Conservation (phyloP, 1,140 invertebrate species). For the Caenorhabditis tropicalis region DNA sequence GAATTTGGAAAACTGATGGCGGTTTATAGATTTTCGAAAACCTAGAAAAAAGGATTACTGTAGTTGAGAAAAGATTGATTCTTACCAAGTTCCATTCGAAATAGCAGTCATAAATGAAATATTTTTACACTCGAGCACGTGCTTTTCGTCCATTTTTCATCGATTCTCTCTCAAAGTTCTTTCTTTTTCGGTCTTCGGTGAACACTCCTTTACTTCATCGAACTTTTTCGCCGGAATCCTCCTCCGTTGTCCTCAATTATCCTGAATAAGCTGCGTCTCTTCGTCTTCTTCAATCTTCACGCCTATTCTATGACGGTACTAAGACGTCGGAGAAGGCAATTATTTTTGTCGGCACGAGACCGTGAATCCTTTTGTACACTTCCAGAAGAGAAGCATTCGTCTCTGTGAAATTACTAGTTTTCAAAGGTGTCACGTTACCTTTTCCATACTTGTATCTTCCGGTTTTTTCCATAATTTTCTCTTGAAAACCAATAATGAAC, state of each 20-base stretch:
- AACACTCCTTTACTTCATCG: slow-evolving; percentile 11
- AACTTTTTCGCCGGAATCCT: slow-evolving; percentile 26
- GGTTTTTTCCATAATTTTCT: not conserved
- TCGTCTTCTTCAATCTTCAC: not conserved
- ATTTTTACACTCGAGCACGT: slow-evolving; percentile 33
- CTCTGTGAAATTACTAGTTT: slow-evolving; percentile 31
- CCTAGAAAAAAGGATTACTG: not conserved
- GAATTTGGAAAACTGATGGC: slow-evolving; percentile 12
- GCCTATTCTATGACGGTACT: not conserved
- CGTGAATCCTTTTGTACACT: slow-evolving; percentile 19
- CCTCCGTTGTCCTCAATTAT: slow-evolving; percentile 41
- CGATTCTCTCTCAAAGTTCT: not conserved
- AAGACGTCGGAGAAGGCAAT: slow-evolving; percentile 15
- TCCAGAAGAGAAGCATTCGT: not conserved
- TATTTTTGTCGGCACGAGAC: slow-evolving; percentile 34
- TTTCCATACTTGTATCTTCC: not conserved
- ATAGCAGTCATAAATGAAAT: slow-evolving; percentile 34
- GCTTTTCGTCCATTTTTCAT: slow-evolving; percentile 23
- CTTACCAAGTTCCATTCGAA: slow-evolving; percentile 26
- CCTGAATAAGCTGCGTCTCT: slow-evolving; percentile 43
- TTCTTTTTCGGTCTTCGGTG: not conserved
- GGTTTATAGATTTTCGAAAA: slow-evolving; percentile 24
- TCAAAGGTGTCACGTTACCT: not conserved
- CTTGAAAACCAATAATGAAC: not conserved
- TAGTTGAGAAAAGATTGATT: too few species aligned